Conservation (phyloP, 2,888 invertebrate genomes). For the Hoplodrina ambigua region DNA sequence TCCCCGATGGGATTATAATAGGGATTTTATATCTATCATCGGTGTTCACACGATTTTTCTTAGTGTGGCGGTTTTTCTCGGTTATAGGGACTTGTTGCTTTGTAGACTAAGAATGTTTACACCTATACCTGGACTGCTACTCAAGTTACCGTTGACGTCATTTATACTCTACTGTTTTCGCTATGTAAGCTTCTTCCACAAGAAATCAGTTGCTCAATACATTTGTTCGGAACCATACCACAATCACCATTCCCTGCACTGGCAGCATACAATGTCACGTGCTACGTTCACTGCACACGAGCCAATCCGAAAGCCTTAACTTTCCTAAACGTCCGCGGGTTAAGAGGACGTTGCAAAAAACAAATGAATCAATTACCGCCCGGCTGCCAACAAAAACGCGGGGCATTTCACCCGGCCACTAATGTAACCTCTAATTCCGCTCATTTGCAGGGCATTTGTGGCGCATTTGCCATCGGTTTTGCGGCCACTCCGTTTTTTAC, state of each 20-base stretch:
- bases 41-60: constrained; percentile 35
- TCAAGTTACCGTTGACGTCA: neutral
- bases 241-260: neutral
- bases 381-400: constrained; percentile 63
- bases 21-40: constrained; percentile 56
- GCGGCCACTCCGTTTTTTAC: constrained; percentile 62
- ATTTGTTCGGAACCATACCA: neutral
- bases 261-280: neutral
- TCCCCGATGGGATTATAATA: constrained; percentile 62
- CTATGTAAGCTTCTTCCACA: too few relatives aligned
- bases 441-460: constrained; percentile 67
- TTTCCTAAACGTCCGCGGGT: constrained; percentile 45
- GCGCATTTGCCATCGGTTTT: constrained; percentile 65
- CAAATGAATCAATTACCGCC: constrained; percentile 67
- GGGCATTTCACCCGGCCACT: constrained; percentile 59
- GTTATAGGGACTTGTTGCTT: constrained; percentile 39
- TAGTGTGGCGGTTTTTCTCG: constrained; percentile 21
- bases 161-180: too few relatives aligned
- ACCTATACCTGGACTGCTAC: neutral
- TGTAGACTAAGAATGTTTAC: neutral
- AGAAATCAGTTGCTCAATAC: neutral
- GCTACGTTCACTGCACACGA: constrained; percentile 18
- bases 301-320: constrained; percentile 32
- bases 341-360: constrained; percentile 58
- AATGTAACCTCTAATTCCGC: constrained; percentile 68